phyloP scores from a whole-genome alignment of 2,888 invertebrate genomes.

The Ectemnius cavifrons region DNA sequence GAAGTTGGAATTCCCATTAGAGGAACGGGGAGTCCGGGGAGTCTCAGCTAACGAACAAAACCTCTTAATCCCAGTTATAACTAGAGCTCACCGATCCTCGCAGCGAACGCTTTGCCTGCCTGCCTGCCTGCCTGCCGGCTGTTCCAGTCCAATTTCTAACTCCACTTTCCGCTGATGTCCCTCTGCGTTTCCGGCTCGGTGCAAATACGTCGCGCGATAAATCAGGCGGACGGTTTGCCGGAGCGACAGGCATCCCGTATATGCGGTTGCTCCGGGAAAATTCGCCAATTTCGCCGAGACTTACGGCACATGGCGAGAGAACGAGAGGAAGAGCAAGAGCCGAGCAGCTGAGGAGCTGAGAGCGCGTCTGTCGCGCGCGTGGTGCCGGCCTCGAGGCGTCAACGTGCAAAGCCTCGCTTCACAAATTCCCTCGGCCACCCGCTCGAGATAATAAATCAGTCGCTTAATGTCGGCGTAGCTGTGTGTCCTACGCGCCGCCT shows the following conservation, averaged over 20 bases:
- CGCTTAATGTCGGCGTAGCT: constrained; percentile 40
- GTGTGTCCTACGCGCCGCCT: constrained; percentile 43
- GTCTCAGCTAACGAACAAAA: not conserved
- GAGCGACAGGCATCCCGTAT: not conserved
- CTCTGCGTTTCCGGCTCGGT: no score
- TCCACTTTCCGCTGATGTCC: no score
- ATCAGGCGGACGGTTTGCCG: constrained; percentile 5
- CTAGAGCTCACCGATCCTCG: not conserved
- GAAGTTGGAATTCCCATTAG: not conserved
- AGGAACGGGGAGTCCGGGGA: not conserved
- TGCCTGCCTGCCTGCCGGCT: no score
- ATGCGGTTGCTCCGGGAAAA: constrained; percentile 12
- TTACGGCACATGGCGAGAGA: constrained; percentile 13
- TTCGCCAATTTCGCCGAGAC: constrained; percentile 15
- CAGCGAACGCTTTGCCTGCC: not conserved
- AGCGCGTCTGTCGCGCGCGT: not conserved
- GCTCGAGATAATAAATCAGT: constrained; percentile 62
- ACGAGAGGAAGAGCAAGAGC: not conserved
- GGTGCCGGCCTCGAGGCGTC: constrained; percentile 19
- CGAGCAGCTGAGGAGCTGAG: not conserved
- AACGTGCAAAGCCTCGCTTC: constrained; percentile 19
- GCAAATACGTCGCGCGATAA: constrained; percentile 9
- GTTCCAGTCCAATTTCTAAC: no score
- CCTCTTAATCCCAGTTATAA: constrained; percentile 1
- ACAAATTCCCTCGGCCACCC: not conserved